Conservation (phyloP, 2,113 vertebrate species). For the Corvus cornix region DNA sequence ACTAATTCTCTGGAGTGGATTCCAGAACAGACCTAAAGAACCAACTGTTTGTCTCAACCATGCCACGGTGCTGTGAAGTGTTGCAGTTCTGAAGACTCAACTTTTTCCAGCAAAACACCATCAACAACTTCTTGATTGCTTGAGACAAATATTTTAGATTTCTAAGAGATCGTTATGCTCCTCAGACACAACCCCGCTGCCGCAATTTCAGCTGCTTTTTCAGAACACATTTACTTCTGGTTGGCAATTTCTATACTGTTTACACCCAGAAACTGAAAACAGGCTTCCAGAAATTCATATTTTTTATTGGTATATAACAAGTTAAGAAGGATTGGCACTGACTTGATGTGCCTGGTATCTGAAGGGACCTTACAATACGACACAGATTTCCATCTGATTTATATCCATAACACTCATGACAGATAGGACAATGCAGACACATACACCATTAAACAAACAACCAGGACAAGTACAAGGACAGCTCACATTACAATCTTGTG, state of each 20-base stretch:
- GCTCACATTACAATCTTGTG: not conserved
- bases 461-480: not conserved
- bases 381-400: not conserved
- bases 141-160: not conserved
- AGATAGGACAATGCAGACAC: not conserved
- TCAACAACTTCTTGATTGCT: not conserved
- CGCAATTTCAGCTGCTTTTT: not conserved
- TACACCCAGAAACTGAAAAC: not conserved
- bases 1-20: not conserved
- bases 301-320: not conserved
- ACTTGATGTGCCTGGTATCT: not conserved
- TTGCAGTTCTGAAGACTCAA: not conserved
- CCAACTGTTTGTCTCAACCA: not conserved
- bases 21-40: not conserved
- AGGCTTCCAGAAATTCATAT: not conserved
- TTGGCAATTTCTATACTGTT: not conserved
- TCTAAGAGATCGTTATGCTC: not conserved
- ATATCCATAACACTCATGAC: not conserved
- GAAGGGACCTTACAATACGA: not conserved
- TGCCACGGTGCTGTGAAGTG: rapidly evolving
- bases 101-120: not conserved
- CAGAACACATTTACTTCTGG: not conserved
- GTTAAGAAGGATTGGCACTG: not conserved
- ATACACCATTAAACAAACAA: not conserved
- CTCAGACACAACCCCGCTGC: not conserved